phyloP scores from a whole-genome alignment of 2,797 vertebrate genomes.

The Catostomus latipinnis region DNA sequence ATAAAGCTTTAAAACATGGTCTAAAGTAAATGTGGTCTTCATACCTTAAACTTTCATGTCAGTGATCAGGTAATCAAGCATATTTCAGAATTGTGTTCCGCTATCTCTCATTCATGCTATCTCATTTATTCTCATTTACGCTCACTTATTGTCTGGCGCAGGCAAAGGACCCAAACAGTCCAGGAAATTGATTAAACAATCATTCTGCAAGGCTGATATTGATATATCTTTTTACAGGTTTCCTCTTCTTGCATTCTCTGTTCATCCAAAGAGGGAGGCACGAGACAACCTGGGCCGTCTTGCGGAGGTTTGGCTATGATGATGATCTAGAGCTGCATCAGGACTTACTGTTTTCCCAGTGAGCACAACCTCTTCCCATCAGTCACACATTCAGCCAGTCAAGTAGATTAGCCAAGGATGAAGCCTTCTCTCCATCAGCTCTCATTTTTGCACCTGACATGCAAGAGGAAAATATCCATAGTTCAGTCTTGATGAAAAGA shows the following conservation, averaged over 20 bases:
- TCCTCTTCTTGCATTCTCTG: constrained; percentile 95
- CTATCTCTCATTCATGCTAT: too few relatives aligned
- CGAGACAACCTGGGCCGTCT: constrained; percentile 95
- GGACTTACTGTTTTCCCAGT: constrained; percentile 93
- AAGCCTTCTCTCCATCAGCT: too few relatives aligned
- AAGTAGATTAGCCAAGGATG: neutral
- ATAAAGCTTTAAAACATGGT: neutral
- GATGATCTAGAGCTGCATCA: constrained; percentile 94
- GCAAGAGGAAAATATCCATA: too few relatives aligned
- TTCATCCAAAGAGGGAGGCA: constrained; percentile 97
- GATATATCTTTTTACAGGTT: constrained; percentile 77
- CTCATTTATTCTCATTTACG: too few relatives aligned
- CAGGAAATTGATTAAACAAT: neutral
- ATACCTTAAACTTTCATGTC: too few relatives aligned
- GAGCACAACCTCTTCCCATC: constrained; percentile 63
- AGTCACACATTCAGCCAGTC: neutral
- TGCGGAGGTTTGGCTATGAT: constrained; percentile 93
- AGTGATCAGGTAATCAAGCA: too few relatives aligned
- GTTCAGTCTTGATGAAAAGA: too few relatives aligned
- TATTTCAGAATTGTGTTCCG: too few relatives aligned
- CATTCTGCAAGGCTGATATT: neutral
- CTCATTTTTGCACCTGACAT: too few relatives aligned
- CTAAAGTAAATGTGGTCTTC: too few relatives aligned
- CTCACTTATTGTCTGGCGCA: too few relatives aligned
- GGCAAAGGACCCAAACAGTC: too few relatives aligned